These are phyloP conservation scores for Ochotona princeps DNA, from an alignment of 2,113 vertebrate species.

Conservation along the genomic window DNA sequence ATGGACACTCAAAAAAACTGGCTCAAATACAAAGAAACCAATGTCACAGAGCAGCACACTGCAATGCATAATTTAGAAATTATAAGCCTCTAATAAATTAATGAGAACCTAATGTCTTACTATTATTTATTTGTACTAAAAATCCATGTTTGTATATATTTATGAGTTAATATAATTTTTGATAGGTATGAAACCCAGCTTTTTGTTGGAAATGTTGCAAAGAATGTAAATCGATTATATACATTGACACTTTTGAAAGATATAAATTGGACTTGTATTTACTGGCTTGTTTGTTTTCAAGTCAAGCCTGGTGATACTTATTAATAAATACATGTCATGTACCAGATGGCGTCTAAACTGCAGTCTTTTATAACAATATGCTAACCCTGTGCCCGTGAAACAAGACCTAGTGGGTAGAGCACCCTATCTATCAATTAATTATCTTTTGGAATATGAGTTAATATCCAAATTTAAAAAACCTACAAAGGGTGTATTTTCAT, in stretches of 20 bases:
- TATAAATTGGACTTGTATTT: not conserved
- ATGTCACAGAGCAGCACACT: slow-evolving; percentile 2
- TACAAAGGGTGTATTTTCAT: not conserved
- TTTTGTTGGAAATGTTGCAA: not conserved
- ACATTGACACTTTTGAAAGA: not conserved
- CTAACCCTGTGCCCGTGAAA: not conserved
- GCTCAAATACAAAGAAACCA: slow-evolving; percentile 31
- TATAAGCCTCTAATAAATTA: slow-evolving; percentile 51
- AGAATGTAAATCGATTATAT: not conserved
- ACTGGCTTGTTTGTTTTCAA: not conserved
- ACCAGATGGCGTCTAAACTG: not conserved
- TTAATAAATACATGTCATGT: not conserved
- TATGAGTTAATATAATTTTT: not conserved
- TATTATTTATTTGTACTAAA: slow-evolving; percentile 59
- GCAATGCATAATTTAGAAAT: slow-evolving; percentile 40
- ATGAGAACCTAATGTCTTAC: slow-evolving; percentile 53
- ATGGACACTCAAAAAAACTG: slow-evolving; percentile 20
- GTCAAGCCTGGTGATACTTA: not conserved
- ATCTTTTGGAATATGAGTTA: not conserved
- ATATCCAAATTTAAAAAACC: not conserved
- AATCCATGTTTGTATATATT: not conserved
- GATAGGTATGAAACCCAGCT: not conserved
- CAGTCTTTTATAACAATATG: not conserved
- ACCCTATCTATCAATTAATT: not conserved
- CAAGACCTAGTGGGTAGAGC: not conserved